phyloP scores from a whole-genome alignment of 2,888 invertebrate genomes.

The Rhagophthalmus giganteus region DNA sequence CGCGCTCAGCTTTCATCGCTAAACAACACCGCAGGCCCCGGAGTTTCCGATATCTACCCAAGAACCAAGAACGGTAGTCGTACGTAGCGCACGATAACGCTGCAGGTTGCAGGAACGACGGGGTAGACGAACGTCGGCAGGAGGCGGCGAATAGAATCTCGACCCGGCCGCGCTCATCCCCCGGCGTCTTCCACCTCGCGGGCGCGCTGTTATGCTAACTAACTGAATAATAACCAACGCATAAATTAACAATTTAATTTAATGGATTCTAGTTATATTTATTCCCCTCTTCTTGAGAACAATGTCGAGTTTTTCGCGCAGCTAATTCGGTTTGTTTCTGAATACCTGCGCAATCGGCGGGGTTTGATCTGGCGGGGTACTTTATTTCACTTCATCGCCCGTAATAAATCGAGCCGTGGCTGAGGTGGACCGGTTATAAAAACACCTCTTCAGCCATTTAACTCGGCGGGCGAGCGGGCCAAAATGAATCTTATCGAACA shows the following conservation, averaged over 20 bases:
- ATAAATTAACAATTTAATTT: constrained; percentile 41
- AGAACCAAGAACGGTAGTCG: constrained; percentile 8
- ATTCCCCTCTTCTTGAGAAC: constrained; percentile 31
- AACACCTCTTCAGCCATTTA: constrained; percentile 54
- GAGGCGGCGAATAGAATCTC: constrained; percentile 18
- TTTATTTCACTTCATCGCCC: constrained; percentile 47
- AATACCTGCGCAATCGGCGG: constrained; percentile 45
- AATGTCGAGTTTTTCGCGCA: constrained; percentile 34
- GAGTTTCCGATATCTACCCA: constrained; percentile 34
- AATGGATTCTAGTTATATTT: constrained; percentile 37
- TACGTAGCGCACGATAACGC: constrained; percentile 26
- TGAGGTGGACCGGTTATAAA: constrained; percentile 52
- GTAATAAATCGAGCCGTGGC: constrained; percentile 48
- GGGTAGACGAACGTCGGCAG: constrained; percentile 1
- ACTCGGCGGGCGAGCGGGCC: constrained; percentile 46
- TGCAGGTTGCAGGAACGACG: constrained; percentile 4
- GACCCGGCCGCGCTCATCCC: constrained; percentile 24
- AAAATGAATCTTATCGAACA: constrained; percentile 60
- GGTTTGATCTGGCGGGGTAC: constrained; percentile 49
- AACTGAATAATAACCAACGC: constrained; percentile 40
- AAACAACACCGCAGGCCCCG: constrained; percentile 42
- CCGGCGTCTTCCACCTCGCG: constrained; percentile 26
- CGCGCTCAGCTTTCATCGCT: constrained; percentile 45
- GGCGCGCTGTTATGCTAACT: constrained; percentile 38
- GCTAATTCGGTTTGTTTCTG: constrained; percentile 43